These are phyloP conservation scores for Drosophila orena DNA, from an alignment of 1,140 invertebrate genomes.

Conservation along the genomic window DNA sequence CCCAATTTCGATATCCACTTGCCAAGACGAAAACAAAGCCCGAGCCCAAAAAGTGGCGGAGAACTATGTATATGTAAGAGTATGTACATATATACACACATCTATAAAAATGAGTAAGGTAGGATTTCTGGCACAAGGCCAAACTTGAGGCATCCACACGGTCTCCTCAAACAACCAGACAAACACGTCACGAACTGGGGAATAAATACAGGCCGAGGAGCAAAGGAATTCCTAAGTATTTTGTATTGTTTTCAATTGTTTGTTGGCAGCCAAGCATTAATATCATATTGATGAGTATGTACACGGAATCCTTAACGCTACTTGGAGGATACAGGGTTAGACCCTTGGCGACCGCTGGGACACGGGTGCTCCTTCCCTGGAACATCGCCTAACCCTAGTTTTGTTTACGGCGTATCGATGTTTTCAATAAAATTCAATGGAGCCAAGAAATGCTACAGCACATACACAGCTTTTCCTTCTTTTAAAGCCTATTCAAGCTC, in stretches of 20 bases:
- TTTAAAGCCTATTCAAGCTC: not conserved
- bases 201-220: constrained; percentile 42
- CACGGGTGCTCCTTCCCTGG: not conserved
- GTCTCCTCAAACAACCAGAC: constrained; percentile 16
- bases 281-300: constrained; percentile 78
- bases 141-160: constrained; percentile 54
- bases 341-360: constrained; percentile 11
- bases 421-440: not conserved
- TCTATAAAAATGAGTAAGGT: constrained; percentile 41
- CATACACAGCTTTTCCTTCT: not conserved
- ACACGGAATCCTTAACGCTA: constrained; percentile 30
- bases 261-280: constrained; percentile 77
- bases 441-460: not conserved
- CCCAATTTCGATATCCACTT: constrained; percentile 40
- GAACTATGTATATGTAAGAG: constrained; percentile 37
- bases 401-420: not conserved
- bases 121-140: constrained; percentile 76
- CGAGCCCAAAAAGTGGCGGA: constrained; percentile 50
- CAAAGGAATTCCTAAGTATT: constrained; percentile 73
- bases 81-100: constrained; percentile 36
- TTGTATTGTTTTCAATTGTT: constrained; percentile 82
- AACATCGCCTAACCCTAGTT: not conserved
- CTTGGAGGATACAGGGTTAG: not conserved
- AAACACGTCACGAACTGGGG: constrained; percentile 60
- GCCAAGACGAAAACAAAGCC: constrained; percentile 63